A percentile compares a stretch with the other conserved stretches of the same genome.
Evolutionary conservation across 1,140 invertebrate genomes (phyloP).

Genomic region (Papilio xuthus): DNA sequence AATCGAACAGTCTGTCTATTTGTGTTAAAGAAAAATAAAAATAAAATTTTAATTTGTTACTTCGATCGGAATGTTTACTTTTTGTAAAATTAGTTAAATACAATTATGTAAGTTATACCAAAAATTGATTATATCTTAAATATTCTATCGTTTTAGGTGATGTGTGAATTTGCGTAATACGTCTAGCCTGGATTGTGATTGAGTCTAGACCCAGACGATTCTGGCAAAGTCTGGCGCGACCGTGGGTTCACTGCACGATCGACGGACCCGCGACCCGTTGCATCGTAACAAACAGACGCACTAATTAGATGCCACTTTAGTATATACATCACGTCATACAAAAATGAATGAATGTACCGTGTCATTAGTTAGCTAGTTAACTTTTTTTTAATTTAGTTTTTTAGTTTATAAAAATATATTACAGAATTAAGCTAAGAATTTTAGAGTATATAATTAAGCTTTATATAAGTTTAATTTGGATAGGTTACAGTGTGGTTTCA

Average conservation of each 20-base stretch:
- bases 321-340: conserved; percentile 32
- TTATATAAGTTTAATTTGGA: background rate
- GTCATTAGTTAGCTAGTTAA: conserved; percentile 19
- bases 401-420: background rate
- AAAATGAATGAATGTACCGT: conserved; percentile 4
- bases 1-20: too few species aligned
- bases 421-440: background rate
- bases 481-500: background rate
- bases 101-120: background rate
- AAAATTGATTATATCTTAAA: background rate
- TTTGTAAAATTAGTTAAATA: background rate
- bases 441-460: background rate
- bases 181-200: conserved; percentile 48
- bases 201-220: conserved; percentile 48
- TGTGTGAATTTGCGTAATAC: conserved; percentile 42
- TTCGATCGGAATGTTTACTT: too few species aligned
- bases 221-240: conserved; percentile 43
- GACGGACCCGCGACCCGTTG: conserved; percentile 37
- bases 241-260: conserved; percentile 48
- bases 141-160: conserved; percentile 27
- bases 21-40: too few species aligned
- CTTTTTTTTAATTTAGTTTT: background rate
- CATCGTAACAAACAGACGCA: conserved; percentile 29
- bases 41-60: too few species aligned
- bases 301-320: conserved; percentile 45